These are phyloP conservation scores for Urocitellus parryii DNA, from an alignment of 2,113 vertebrate species.

Conservation along the genomic window DNA sequence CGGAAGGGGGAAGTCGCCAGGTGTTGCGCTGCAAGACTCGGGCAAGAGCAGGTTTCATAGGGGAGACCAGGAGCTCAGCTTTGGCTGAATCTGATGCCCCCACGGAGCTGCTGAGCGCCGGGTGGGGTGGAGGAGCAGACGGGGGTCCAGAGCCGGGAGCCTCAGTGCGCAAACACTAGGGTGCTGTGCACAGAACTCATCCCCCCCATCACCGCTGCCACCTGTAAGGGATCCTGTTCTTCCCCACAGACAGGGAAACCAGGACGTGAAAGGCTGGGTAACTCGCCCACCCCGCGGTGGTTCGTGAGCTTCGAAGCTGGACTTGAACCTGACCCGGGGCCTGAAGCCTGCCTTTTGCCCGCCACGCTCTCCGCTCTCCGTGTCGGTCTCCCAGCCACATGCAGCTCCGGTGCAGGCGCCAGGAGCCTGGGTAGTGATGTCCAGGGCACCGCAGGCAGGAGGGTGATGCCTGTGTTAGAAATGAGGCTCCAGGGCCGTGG, in stretches of 20 bases:
- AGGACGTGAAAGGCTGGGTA: not conserved
- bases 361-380: too few species aligned
- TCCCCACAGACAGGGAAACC: not conserved
- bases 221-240: too few species aligned
- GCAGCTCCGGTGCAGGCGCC: not conserved
- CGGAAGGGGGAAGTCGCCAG: not conserved
- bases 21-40: not conserved
- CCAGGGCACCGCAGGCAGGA: not conserved
- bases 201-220: too few species aligned
- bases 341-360: not conserved
- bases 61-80: not conserved
- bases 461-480: not conserved
- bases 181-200: too few species aligned
- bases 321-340: not conserved
- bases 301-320: not conserved
- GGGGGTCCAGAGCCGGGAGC: not conserved
- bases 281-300: accelerated
- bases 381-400: accelerated
- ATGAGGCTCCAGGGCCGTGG: not conserved
- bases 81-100: not conserved
- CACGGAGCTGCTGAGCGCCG: not conserved
- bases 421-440: not conserved
- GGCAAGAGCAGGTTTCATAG: not conserved
- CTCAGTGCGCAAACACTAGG: accelerated
- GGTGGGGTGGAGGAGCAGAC: accelerated